Conservation (phyloP, 2,888 invertebrate species). For the Cheiracanthium punctorium region DNA sequence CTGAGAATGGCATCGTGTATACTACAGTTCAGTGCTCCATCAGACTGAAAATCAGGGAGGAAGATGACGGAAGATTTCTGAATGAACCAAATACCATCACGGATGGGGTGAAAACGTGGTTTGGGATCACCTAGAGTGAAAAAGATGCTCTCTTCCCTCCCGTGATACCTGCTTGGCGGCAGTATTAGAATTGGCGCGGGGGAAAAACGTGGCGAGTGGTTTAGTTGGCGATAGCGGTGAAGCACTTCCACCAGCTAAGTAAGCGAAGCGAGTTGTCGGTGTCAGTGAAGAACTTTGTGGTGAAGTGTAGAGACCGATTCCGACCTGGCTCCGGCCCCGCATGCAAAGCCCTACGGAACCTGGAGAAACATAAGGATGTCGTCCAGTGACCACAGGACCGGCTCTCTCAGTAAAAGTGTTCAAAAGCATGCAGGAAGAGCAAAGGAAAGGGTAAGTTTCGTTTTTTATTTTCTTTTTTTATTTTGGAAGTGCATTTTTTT, state of each 20-base stretch:
- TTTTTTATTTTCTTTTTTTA: background rate
- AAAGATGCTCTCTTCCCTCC: background rate
- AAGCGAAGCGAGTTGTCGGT: constrained; percentile 26
- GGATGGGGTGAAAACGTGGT: background rate
- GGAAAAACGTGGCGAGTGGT: constrained; percentile 32
- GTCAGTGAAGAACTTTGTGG: constrained; percentile 26
- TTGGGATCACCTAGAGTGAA: background rate
- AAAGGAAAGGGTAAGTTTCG: constrained; percentile 91
- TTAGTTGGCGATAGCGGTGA: constrained; percentile 47
- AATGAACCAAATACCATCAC: background rate
- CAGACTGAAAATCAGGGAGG: background rate
- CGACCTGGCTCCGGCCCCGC: constrained; percentile 61
- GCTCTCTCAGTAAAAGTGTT: constrained; percentile 92
- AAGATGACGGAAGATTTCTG: background rate
- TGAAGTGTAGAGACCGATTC: background rate
- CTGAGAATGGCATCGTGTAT: too few relatives aligned
- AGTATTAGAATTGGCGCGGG: background rate
- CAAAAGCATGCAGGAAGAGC: constrained; percentile 97
- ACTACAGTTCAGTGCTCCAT: too few relatives aligned
- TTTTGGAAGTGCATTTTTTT: background rate
- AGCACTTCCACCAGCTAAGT: background rate
- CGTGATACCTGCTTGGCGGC: background rate
- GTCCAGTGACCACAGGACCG: constrained; percentile 77
- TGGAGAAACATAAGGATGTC: constrained; percentile 63
- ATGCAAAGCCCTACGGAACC: constrained; percentile 65